phyloP scores from a whole-genome alignment of 2,113 vertebrate species.

The Progne subis region DNA sequence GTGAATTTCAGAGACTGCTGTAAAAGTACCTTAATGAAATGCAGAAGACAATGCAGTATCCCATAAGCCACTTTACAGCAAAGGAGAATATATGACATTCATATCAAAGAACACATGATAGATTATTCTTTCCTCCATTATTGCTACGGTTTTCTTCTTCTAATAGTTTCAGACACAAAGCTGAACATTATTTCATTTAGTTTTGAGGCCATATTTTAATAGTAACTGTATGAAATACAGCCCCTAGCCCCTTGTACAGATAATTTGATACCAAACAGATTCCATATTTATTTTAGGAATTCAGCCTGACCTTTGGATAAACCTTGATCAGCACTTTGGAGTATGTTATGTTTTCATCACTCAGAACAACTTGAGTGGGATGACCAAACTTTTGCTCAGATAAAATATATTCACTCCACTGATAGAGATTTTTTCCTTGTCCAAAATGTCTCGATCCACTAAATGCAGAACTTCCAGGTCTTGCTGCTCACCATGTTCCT shows the following conservation, averaged over 20 bases:
- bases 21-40: slow-evolving; percentile 18
- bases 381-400: neutral
- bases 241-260: neutral
- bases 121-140: neutral
- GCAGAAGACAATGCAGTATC: neutral
- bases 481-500: neutral
- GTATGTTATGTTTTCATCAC: neutral
- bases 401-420: neutral
- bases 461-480: neutral
- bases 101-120: neutral
- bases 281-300: neutral
- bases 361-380: neutral
- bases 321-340: neutral
- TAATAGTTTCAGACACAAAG: neutral
- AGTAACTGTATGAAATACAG: neutral
- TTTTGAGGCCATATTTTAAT: neutral
- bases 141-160: neutral
- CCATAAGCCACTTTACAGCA: neutral
- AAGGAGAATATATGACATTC: neutral
- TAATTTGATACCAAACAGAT: neutral
- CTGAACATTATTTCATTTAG: neutral
- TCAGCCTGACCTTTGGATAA: neutral
- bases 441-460: neutral
- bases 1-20: neutral
- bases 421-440: neutral